These are phyloP conservation scores for Phthorimaea operculella DNA, from an alignment of 1,140 invertebrate species.

Conservation along the genomic window DNA sequence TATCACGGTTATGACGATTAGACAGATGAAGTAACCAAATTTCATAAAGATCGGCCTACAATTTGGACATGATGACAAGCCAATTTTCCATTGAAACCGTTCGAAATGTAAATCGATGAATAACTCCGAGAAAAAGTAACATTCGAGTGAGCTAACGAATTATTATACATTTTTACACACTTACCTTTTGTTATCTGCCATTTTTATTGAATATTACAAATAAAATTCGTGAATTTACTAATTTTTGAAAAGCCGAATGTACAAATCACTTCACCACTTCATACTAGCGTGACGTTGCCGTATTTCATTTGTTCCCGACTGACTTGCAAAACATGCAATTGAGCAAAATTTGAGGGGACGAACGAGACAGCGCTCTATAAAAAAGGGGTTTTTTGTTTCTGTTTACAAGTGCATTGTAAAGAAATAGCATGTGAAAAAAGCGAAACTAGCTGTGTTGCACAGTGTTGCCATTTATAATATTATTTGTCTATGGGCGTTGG, in stretches of 20 bases:
- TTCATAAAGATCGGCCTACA: conserved; percentile 20
- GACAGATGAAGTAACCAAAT: conserved; percentile 17
- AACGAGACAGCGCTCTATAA: background rate
- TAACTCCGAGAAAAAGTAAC: background rate
- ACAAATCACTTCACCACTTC: conserved; percentile 45
- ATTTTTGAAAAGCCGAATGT: conserved; percentile 55
- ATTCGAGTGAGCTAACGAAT: background rate
- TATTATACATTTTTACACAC: conserved; percentile 18
- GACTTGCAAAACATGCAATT: background rate
- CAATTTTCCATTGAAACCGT: conserved; percentile 43
- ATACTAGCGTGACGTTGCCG: conserved; percentile 65
- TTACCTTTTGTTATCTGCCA: conserved; percentile 71
- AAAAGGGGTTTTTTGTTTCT: background rate
- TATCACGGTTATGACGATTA: too few species aligned
- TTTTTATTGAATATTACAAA: conserved; percentile 53
- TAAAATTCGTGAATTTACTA: conserved; percentile 43
- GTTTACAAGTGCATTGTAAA: too few species aligned
- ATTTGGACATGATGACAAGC: conserved; percentile 66
- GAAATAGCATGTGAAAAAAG: too few species aligned
- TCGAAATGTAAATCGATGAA: background rate
- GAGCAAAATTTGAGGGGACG: background rate
- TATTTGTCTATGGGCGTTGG: too few species aligned
- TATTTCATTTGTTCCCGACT: conserved; percentile 65
- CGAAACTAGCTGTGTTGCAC: too few species aligned
- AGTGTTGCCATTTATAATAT: too few species aligned